Base-by-base conservation (phyloP, 2,888 invertebrate species). In the Stenchaetothrips biformis region DNA sequence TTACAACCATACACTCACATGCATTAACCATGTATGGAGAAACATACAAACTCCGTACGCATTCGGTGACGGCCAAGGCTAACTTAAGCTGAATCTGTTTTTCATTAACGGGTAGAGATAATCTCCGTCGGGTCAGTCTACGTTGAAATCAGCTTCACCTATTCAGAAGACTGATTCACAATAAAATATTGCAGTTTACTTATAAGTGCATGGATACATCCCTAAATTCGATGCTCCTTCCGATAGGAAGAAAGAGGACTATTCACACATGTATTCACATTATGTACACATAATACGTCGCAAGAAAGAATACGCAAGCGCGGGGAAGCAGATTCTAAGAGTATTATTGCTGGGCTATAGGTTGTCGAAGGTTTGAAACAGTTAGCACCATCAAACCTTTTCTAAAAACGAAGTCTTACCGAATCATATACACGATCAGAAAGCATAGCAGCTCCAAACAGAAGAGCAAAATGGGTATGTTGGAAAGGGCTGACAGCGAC, bases 51-150 rank as follows among this genome's bases (percentile, higher is more conserved):
- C 53, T 37, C 37, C 37, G 37, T 4, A 37, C 37, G 37, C 37
- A 37, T 1, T 37, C 37, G 37, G 37, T 59, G 59, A 18, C 18
- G 53, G 16, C 16, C 53, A 53, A 59, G 18, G 59, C 59, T 18
- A 59, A 59, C 59, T 59, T 18, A 59, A 18, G 59, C 59, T 59
- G 16, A 18, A 18, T 16, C 59, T 59, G 18, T 59, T 59, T 21
- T 25, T 74, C 8, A 74, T 74, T 25, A 25, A 74, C 67, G 67
- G 67, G 25, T 25, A 21, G 67, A 1, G 21, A 74, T 16, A 74
- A 74, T 74, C 37, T 37, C 59, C 67, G 67, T 74, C 67, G 67
- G 67, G 67, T 74, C 67, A 74, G 67, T 74, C 67, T 74, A 74
- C 67, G 25, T 21, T 8, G 67, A 74, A 25, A 74, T 74, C 67